These are phyloP conservation scores for Colletes gigas DNA, from an alignment of 1,140 invertebrate genomes.

Conservation along the genomic window DNA sequence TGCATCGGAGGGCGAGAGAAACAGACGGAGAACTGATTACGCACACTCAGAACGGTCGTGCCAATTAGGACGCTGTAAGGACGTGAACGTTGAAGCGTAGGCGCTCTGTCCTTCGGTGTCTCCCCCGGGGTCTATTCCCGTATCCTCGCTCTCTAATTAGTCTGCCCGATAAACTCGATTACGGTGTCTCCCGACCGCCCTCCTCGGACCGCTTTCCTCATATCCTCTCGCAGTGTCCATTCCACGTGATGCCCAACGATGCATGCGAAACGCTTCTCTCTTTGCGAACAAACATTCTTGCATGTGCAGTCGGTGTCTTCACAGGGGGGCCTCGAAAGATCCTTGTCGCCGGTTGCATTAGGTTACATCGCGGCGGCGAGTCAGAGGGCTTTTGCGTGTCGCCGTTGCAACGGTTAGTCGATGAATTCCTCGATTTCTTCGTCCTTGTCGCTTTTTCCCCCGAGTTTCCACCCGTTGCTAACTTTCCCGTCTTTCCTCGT, in stretches of 20 bases:
- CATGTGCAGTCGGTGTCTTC: not conserved
- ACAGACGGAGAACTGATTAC: slow-evolving; percentile 25
- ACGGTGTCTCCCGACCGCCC: slow-evolving; percentile 45
- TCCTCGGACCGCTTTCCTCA: slow-evolving; percentile 37
- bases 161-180: slow-evolving; percentile 70
- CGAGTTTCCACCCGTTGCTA: too few species aligned
- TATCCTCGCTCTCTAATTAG: slow-evolving; percentile 70
- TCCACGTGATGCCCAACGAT: slow-evolving; percentile 34
- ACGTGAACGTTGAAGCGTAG: slow-evolving; percentile 49
- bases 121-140: slow-evolving; percentile 59
- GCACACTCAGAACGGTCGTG: slow-evolving; percentile 35
- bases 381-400: too few species aligned
- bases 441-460: too few species aligned
- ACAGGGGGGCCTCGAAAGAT: not conserved
- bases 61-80: slow-evolving; percentile 63
- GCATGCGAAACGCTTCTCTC: slow-evolving; percentile 20
- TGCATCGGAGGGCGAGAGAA: slow-evolving; percentile 9
- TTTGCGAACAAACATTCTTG: slow-evolving; percentile 30
- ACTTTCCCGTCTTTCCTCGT: too few species aligned
- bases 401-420: too few species aligned
- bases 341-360: not conserved
- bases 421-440: too few species aligned
- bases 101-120: slow-evolving; percentile 57
- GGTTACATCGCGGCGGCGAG: too few species aligned
- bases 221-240: slow-evolving; percentile 22